Conservation (phyloP, 2,113 vertebrate genomes). For the Cygnus atratus region DNA sequence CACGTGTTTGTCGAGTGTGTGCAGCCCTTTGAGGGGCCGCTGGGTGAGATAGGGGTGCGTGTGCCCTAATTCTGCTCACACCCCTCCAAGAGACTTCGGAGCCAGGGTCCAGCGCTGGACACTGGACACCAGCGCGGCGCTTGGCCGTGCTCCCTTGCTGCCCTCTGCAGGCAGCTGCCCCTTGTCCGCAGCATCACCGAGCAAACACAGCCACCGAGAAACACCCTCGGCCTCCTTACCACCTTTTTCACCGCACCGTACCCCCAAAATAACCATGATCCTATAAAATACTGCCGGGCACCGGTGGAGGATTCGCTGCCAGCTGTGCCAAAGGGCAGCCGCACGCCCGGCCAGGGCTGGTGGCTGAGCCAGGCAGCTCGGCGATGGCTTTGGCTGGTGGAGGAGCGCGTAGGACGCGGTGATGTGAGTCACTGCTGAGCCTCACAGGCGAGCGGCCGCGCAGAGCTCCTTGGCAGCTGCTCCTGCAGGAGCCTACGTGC, state of each 20-base stretch:
- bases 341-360: too few relatives aligned
- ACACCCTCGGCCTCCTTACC: accelerated
- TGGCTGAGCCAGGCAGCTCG: background rate
- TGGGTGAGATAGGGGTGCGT: accelerated
- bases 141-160: constrained; percentile 29
- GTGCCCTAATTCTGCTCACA: accelerated
- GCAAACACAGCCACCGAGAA: background rate
- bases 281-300: accelerated
- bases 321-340: background rate
- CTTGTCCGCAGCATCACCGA: accelerated
- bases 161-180: constrained; percentile 8
- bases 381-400: background rate
- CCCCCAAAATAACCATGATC: background rate
- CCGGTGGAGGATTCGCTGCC: background rate
- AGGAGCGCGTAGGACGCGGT: background rate
- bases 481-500: accelerated
- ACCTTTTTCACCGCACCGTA: accelerated
- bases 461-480: background rate
- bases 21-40: accelerated
- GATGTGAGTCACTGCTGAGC: background rate
- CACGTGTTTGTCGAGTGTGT: accelerated
- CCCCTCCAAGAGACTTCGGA: background rate
- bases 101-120: background rate
- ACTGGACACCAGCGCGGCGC: background rate
- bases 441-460: accelerated